Evolutionary conservation across 2,113 vertebrate genomes (phyloP).

Genomic region (Azemiops feae): DNA sequence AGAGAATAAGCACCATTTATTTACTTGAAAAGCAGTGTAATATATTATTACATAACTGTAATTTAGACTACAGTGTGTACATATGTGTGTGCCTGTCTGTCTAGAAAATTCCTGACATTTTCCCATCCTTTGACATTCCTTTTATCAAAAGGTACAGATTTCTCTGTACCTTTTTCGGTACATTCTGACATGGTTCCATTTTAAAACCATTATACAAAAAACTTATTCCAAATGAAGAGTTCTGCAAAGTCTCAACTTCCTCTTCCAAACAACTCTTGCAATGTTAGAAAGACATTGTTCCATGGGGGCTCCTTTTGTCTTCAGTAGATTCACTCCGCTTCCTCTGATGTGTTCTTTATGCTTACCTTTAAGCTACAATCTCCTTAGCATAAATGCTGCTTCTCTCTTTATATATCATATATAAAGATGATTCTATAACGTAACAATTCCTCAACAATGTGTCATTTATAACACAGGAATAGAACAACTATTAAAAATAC

Average conservation of each 20-base stretch:
- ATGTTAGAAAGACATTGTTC: neutral
- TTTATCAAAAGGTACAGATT: neutral
- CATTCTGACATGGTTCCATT: neutral
- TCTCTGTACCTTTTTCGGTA: neutral
- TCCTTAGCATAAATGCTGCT: neutral
- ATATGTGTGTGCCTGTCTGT: neutral
- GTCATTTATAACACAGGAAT: neutral
- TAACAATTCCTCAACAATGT: neutral
- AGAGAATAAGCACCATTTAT: neutral
- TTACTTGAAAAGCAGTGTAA: neutral
- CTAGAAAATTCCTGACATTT: neutral
- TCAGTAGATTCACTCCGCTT: neutral
- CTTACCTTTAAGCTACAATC: neutral
- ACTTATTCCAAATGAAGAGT: neutral
- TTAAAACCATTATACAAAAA: neutral
- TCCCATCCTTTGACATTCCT: neutral
- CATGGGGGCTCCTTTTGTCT: neutral
- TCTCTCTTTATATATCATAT: neutral
- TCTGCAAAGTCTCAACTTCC: neutral
- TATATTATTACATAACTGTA: neutral
- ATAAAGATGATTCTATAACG: neutral
- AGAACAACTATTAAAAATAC: neutral
- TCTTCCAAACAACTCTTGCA: neutral
- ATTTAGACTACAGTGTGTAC: neutral
- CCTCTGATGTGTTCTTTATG: neutral